phyloP scores from a whole-genome alignment of 2,888 invertebrate genomes.

The Tachina lurida region DNA sequence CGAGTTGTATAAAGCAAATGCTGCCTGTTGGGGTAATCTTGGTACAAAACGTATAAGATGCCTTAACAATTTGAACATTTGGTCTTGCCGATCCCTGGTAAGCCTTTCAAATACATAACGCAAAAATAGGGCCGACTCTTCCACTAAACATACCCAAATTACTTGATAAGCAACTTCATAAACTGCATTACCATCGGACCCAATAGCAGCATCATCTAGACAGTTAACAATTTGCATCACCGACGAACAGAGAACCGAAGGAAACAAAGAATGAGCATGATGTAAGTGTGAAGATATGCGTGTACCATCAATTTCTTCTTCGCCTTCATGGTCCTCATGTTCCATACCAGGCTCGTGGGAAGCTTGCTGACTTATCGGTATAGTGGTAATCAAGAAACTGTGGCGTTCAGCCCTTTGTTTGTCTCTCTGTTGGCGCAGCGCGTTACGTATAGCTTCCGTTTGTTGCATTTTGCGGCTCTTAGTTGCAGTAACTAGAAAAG shows the following conservation, averaged over 20 bases:
- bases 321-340: conserved; percentile 92
- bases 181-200: conserved; percentile 96
- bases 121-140: conserved; percentile 97
- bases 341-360: conserved; percentile 97
- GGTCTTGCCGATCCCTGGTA: conserved; percentile 95
- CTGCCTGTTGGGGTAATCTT: conserved; percentile 97
- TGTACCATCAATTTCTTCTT: conserved; percentile 90
- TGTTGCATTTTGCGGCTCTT: conserved; percentile 99
- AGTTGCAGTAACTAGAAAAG: conserved; percentile 98
- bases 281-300: conserved; percentile 92
- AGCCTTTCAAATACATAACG: conserved; percentile 97
- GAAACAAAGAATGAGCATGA: conserved; percentile 97
- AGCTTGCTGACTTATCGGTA: conserved; percentile 96
- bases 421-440: conserved; percentile 97
- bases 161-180: conserved; percentile 98
- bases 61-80: conserved; percentile 95
- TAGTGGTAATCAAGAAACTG: conserved; percentile 96
- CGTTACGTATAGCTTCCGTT: conserved; percentile 97
- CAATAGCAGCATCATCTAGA: conserved; percentile 97
- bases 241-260: conserved; percentile 97
- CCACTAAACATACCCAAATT: conserved; percentile 98
- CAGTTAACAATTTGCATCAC: conserved; percentile 97
- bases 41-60: conserved; percentile 97
- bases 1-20: conserved; percentile 98
- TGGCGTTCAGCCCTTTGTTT: conserved; percentile 97